Percentiles rank a stretch among this genome's conserved stretches.
Conservation (phyloP, 1,140 invertebrate genomes). For the Drosophila ironensis region DNA sequence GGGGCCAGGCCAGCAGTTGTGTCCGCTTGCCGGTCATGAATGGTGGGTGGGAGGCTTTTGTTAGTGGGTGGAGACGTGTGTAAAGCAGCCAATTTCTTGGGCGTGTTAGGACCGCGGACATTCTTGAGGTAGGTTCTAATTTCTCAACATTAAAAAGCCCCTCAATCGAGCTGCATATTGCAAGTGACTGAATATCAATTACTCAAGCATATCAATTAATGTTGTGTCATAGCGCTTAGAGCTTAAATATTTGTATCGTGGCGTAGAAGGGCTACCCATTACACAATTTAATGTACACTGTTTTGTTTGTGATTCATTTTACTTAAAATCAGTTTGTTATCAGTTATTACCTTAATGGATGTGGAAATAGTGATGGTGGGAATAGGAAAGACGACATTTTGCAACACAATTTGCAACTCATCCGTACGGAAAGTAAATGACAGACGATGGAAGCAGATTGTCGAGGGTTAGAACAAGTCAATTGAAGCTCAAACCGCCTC, state of each 20-base stretch:
- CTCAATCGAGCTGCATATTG: constrained; percentile 40
- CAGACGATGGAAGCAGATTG: constrained; percentile 63
- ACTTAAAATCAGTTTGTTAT: too few species aligned
- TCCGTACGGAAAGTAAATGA: constrained; percentile 31
- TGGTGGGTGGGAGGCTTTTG: not conserved
- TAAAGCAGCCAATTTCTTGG: constrained; percentile 26
- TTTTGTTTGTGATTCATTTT: too few species aligned
- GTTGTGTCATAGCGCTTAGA: too few species aligned
- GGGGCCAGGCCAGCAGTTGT: constrained; percentile 17
- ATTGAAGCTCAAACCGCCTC: constrained; percentile 34
- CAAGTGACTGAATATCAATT: too few species aligned
- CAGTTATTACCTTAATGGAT: too few species aligned
- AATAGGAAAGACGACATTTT: not conserved
- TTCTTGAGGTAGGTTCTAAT: constrained; percentile 64
- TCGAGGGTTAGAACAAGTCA: constrained; percentile 60
- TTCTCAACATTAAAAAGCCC: constrained; percentile 1
- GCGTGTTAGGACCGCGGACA: constrained; percentile 12
- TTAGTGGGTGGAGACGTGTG: not conserved
- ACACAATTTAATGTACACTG: too few species aligned
- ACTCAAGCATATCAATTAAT: too few species aligned
- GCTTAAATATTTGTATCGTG: too few species aligned
- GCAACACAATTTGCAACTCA: constrained; percentile 13
- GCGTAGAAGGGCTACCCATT: too few species aligned
- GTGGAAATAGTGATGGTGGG: too few species aligned
- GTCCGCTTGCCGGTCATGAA: constrained; percentile 4